Percentiles rank a stretch among this genome's conserved stretches.
phyloP scores from a whole-genome alignment of 1,140 invertebrate genomes.

The Scaptomyza graminum region DNA sequence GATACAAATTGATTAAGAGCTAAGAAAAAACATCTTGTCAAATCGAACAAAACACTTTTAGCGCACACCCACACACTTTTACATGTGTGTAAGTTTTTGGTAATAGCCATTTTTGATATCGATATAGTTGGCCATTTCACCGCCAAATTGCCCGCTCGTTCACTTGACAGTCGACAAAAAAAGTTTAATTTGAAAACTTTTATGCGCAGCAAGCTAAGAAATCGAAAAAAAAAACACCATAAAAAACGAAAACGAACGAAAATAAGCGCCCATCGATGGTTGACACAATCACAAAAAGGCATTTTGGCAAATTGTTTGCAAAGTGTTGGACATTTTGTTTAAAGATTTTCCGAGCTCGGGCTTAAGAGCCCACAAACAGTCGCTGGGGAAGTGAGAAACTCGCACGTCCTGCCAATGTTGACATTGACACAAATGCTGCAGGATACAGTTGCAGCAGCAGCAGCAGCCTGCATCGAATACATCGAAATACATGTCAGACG shows the following conservation, averaged over 20 bases:
- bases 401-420: constrained; percentile 63
- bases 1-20: too few relatives aligned
- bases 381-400: constrained; percentile 56
- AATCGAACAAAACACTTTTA: too few relatives aligned
- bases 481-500: constrained; percentile 50
- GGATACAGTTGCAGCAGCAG: constrained; percentile 12
- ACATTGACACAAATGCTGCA: constrained; percentile 77
- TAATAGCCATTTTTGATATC: too few relatives aligned
- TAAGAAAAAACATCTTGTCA: too few relatives aligned
- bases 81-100: too few relatives aligned
- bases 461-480: constrained; percentile 24
- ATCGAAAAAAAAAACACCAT: too few relatives aligned
- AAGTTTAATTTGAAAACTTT: constrained; percentile 78
- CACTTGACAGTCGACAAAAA: constrained; percentile 59
- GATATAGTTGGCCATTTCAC: constrained; percentile 1
- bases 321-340: constrained; percentile 73
- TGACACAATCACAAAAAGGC: constrained; percentile 48
- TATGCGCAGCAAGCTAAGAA: constrained; percentile 37
- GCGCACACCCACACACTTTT: too few relatives aligned
- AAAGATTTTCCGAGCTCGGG: constrained; percentile 53
- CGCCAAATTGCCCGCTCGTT: constrained; percentile 45
- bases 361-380: constrained; percentile 45
- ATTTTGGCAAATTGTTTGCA: constrained; percentile 69
- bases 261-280: constrained; percentile 49
- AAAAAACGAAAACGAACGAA: constrained; percentile 41